Evolutionary conservation across 2,888 invertebrate species (phyloP), one percentile per base, ranked within the genome.

Genomic region (Nowickia ferox): DNA sequence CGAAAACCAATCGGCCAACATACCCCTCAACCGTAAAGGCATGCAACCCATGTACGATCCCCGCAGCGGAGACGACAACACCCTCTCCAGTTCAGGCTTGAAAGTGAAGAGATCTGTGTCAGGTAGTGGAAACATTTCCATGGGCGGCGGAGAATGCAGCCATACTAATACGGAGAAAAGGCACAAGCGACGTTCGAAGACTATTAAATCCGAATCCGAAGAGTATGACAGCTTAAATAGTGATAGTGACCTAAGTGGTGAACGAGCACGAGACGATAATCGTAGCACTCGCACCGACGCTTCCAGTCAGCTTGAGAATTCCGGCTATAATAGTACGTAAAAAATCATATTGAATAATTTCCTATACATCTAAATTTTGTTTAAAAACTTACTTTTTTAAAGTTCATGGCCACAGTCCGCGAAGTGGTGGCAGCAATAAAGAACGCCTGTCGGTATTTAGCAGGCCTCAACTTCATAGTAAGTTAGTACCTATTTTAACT

Each of bases 221-320:
- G 94, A 94, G 88, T 94, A 94, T 87, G 94, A 94, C 88, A 94
- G 94, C 55, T 90, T 94, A 40, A 94, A 94, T 84, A 94, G 94
- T 63, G 94, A 94, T 89, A 94, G 93, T 88, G 94, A 94, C 88
- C 92, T 94, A 10, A 93, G 92, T 30, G 92, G 90, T 15, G 91
- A 90, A 30, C 89, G 91, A n/a, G 93, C 93, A 79, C 93, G 93
- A 10, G 93, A 93, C 66, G 93, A 93, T 84, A 93, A 93, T 89
- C 93, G 93, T 0, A 88, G 89, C 75, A 93, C 92, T 2, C 71
- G 87, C 78, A 93, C 93, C 22, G 94, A 94, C 87, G 93, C 93
- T 17, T 93, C 93, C 75, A 93, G 92, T 88, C 94, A 93, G 84
- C 89, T 94, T 87, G 94, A 94, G 87, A 94, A 94, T 81, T 91